Conservation (phyloP, 2,113 vertebrate genomes). For the Progne subis region DNA sequence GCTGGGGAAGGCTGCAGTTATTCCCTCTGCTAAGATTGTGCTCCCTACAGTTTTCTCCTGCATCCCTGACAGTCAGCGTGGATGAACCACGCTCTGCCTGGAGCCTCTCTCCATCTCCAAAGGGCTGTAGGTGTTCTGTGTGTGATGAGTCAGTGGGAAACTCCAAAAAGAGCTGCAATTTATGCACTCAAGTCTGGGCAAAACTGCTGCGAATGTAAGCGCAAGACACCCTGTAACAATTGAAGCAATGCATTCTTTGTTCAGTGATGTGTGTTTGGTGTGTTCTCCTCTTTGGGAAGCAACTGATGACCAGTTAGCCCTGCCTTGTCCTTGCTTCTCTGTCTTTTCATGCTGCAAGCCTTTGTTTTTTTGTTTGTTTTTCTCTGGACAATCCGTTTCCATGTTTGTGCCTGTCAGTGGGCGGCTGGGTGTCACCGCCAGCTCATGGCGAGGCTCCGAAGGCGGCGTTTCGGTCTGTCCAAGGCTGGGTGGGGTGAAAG, state of each 20-base stretch:
- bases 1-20: not conserved
- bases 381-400: not conserved
- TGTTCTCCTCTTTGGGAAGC: not conserved
- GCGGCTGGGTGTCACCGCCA: not conserved
- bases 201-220: not conserved
- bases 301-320: not conserved
- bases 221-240: not conserved
- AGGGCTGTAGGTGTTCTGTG: not conserved
- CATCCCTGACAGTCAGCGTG: not conserved
- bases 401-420: not conserved
- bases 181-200: not conserved
- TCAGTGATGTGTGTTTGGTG: not conserved
- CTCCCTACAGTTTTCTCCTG: not conserved
- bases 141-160: not conserved
- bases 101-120: not conserved
- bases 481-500: not conserved
- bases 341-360: not conserved
- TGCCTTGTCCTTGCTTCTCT: not conserved
- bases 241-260: not conserved
- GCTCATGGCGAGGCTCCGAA: rapidly evolving
- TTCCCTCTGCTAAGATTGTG: not conserved
- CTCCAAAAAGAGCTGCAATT: not conserved
- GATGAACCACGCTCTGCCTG: not conserved
- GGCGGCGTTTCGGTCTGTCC: not conserved
- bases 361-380: not conserved